Evolutionary conservation across 2,797 vertebrate genomes (phyloP).

Genomic region (Pangasius sanitwongsei): DNA sequence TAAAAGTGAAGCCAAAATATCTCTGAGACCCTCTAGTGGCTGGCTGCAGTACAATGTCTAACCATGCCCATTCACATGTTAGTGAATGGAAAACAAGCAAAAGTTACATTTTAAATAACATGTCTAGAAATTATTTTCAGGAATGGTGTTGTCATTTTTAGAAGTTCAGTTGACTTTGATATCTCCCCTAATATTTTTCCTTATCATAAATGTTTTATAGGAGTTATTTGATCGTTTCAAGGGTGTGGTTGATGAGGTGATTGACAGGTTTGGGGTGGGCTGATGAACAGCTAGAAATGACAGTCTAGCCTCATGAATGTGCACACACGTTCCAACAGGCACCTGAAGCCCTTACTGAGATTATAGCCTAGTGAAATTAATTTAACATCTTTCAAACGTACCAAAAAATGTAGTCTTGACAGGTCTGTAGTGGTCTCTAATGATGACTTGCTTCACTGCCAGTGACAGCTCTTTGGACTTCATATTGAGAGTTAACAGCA

Average conservation of each 20-base stretch:
- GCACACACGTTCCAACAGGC: too few species aligned
- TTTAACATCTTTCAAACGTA: too few species aligned
- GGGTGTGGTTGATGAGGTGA: background rate
- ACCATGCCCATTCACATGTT: background rate
- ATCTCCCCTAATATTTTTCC: background rate
- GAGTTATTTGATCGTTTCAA: too few species aligned
- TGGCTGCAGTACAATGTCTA: background rate
- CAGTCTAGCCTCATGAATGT: too few species aligned
- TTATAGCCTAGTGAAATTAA: too few species aligned
- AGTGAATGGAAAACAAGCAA: background rate
- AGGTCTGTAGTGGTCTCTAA: background rate
- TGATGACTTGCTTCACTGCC: background rate
- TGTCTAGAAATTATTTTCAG: background rate
- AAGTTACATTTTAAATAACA: background rate
- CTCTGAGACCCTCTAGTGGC: background rate
- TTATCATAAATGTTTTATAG: background rate
- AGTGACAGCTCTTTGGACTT: background rate
- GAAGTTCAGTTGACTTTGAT: too few species aligned
- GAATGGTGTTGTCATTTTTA: background rate
- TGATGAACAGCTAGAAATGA: too few species aligned
- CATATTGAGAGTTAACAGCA: too few species aligned
- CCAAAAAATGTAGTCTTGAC: too few species aligned
- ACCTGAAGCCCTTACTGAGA: too few species aligned
- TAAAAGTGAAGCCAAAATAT: background rate
- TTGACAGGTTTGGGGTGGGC: background rate